phyloP scores from a whole-genome alignment of 30 jellyfish, hydroid and myxozoan genomes.

The Hydractinia echinata region DNA sequence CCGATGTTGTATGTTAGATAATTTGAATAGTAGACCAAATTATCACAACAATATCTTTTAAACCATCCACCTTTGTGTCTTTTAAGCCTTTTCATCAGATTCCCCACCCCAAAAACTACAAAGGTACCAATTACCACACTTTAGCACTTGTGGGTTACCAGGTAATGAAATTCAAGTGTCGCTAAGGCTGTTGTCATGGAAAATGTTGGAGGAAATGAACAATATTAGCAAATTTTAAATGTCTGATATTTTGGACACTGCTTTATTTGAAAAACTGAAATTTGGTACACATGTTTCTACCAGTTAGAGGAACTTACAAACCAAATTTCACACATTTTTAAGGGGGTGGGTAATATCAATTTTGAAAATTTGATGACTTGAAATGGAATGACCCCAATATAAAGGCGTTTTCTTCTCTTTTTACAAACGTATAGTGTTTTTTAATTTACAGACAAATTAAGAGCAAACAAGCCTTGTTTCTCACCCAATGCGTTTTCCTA shows the following conservation, averaged over 20 bases:
- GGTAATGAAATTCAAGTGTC: not conserved
- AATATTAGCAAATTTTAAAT: not conserved
- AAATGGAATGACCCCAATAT: not conserved
- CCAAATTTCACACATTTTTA: not conserved
- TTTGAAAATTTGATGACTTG: not conserved
- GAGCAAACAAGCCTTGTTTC: too few relatives aligned
- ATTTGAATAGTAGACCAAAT: not conserved
- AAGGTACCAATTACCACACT: not conserved
- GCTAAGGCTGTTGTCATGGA: not conserved
- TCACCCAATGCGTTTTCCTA: too few relatives aligned
- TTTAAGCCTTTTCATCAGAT: not conserved
- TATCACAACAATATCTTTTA: not conserved
- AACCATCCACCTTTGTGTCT: not conserved
- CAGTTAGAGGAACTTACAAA: not conserved
- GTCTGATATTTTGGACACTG: not conserved
- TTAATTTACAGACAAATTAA: too few relatives aligned
- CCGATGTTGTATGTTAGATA: not conserved
- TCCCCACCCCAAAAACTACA: not conserved
- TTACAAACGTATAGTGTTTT: too few relatives aligned
- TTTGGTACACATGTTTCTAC: constrained; percentile 5
- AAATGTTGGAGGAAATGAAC: not conserved
- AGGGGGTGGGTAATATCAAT: not conserved
- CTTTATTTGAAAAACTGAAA: constrained; percentile 4
- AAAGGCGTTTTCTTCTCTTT: too few relatives aligned
- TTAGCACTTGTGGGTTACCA: not conserved